Evolutionary conservation across 2,113 vertebrate species (phyloP).

Genomic region (Sinocyclocheilus anophthalmus): DNA sequence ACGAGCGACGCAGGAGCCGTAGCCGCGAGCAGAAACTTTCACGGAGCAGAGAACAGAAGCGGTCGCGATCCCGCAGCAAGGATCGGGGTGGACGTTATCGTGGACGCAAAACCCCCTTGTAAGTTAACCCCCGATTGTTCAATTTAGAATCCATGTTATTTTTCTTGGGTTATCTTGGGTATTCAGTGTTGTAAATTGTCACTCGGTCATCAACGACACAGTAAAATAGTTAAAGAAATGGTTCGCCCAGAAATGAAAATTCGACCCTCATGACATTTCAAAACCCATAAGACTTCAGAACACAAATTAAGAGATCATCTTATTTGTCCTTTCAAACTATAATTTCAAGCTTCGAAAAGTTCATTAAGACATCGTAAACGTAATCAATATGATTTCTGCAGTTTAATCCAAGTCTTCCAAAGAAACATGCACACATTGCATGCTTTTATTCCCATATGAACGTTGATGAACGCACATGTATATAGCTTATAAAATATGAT

Average conservation of each 20-base stretch:
- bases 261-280: neutral
- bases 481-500: neutral
- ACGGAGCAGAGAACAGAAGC: constrained; percentile 88
- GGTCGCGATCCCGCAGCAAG: constrained; percentile 87
- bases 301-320: neutral
- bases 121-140: constrained; percentile 65
- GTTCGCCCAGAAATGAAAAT: neutral
- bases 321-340: neutral
- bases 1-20: constrained; percentile 86
- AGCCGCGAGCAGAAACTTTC: constrained; percentile 89
- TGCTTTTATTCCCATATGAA: neutral
- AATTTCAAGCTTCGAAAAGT: neutral
- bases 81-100: constrained; percentile 88
- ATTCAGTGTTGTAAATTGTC: neutral
- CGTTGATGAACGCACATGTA: neutral
- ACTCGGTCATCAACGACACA: neutral
- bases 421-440: neutral
- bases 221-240: neutral
- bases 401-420: neutral
- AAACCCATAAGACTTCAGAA: neutral
- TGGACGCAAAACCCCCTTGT: constrained; percentile 87
- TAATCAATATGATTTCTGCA: neutral
- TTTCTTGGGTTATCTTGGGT: too few relatives aligned
- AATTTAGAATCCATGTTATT: neutral
- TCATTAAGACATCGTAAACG: neutral